Evolutionary conservation across 1,140 invertebrate genomes (phyloP).

Genomic region (Philopotamus ludificatus): DNA sequence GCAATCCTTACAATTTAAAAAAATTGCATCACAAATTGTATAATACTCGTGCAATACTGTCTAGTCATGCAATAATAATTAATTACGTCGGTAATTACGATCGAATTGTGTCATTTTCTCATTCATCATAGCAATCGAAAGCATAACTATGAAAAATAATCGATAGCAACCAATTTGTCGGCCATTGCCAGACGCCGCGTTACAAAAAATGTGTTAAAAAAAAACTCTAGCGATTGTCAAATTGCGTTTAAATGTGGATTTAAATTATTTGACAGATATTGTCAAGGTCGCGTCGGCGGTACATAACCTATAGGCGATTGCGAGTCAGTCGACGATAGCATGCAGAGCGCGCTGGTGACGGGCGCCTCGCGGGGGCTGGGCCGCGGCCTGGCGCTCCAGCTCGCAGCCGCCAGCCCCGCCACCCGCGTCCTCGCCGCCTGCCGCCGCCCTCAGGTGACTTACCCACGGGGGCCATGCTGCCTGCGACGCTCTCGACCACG

Average conservation of each 20-base stretch:
- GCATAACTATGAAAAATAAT: neutral
- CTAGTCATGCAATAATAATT: too few relatives aligned
- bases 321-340: conserved; percentile 42
- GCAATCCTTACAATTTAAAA: too few relatives aligned
- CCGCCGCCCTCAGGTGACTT: conserved; percentile 65
- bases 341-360: conserved; percentile 82
- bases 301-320: neutral
- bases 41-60: too few relatives aligned
- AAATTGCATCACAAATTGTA: too few relatives aligned
- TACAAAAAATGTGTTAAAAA: too few relatives aligned
- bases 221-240: neutral
- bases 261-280: neutral
- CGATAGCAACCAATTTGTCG: neutral
- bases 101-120: neutral
- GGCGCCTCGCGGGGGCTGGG: conserved; percentile 87
- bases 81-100: too few relatives aligned
- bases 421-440: conserved; percentile 71
- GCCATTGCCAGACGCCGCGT: neutral
- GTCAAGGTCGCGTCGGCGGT: neutral
- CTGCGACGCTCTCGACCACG: neutral
- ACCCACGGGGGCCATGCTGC: conserved; percentile 4
- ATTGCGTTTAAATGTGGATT: neutral
- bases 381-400: conserved; percentile 59
- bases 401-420: conserved; percentile 51
- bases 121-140: neutral